Base-by-base conservation (phyloP, 1,140 invertebrate genomes). In the Caenorhabditis tropicalis region DNA sequence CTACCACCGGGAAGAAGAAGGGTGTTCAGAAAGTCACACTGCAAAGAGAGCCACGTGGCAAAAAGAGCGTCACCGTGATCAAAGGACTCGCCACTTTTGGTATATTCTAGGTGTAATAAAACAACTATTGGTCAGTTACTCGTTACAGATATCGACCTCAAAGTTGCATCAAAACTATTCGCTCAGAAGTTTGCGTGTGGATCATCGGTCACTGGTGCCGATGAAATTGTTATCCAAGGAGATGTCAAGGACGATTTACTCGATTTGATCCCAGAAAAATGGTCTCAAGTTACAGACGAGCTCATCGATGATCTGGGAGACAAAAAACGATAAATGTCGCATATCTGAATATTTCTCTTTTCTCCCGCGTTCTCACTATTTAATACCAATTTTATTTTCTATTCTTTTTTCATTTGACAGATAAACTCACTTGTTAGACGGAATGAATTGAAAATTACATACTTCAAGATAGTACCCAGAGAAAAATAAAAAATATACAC, bases 161-260 rank as follows among this genome's bases (percentile, higher is more conserved):
- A 99, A 93, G 95, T 96, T 85, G 98, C 98, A 80, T 95, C 96
- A 56, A 99, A 99, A 92, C 97, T 96, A 92, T 99, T 99, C 93
- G 96, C 96, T 46, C 95, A 95, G 82, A 96, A 96, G 92, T 99
- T 99, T 93, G 96, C 98, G 7, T 99, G 98, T 93, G 97, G 98
- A 12, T 97, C 96, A 21, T 99, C 97, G 24, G 96, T 99, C 0
- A 98, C 96, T 46, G 97, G 96, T 16, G 96, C 98, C 85, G 97
- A 99, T 94, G 98, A 99, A 93, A 98, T 99, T 91, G 97, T 99
- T 7, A 98, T 99, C 91, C 98, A 99, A 29, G 98, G 93, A 24
- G 91, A 92, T 85, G 89, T 88, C 0, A 84, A 87, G 49, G 96
- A 98, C 93, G 97, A 98, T 88, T 92, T 99, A 2, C 96, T 98